These are phyloP conservation scores for Suricata suricatta DNA, from an alignment of 2,113 vertebrate genomes.

Conservation along the genomic window DNA sequence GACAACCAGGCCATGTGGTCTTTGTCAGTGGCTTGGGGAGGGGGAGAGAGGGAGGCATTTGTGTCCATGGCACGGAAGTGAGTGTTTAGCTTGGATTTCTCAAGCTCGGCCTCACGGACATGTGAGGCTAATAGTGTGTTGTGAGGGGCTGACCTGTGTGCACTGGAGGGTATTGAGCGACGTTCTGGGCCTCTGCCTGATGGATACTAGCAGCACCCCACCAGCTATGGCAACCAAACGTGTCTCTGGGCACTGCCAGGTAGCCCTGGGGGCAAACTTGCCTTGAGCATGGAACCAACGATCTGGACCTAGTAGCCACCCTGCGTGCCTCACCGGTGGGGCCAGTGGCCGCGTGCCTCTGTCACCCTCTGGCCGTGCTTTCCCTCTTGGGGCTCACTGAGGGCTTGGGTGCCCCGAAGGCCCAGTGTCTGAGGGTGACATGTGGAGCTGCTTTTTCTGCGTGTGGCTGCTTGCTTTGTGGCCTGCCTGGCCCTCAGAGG, in stretches of 20 bases:
- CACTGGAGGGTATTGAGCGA: background rate
- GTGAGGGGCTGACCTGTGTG: background rate
- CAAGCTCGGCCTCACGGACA: background rate
- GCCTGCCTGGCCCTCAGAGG: background rate
- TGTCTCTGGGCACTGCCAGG: background rate
- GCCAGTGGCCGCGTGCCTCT: fast-evolving
- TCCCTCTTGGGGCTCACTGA: background rate
- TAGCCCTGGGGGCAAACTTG: background rate
- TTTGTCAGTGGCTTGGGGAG: background rate
- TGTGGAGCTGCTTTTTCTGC: background rate
- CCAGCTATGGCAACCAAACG: background rate
- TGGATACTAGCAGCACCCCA: background rate
- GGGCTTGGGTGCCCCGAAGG: background rate
- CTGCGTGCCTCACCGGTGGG: fast-evolving
- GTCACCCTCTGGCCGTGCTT: background rate
- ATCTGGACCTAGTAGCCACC: background rate
- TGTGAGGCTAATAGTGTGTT: fast-evolving
- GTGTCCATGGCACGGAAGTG: background rate
- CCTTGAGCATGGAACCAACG: fast-evolving
- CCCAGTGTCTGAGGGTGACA: background rate
- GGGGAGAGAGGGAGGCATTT: background rate
- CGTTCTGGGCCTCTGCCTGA: fast-evolving
- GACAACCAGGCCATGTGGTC: conserved; percentile 2
- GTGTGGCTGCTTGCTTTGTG: fast-evolving
- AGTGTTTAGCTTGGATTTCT: background rate